Base-by-base conservation (phyloP, 2,113 vertebrate species). In the Notechis scutatus region DNA sequence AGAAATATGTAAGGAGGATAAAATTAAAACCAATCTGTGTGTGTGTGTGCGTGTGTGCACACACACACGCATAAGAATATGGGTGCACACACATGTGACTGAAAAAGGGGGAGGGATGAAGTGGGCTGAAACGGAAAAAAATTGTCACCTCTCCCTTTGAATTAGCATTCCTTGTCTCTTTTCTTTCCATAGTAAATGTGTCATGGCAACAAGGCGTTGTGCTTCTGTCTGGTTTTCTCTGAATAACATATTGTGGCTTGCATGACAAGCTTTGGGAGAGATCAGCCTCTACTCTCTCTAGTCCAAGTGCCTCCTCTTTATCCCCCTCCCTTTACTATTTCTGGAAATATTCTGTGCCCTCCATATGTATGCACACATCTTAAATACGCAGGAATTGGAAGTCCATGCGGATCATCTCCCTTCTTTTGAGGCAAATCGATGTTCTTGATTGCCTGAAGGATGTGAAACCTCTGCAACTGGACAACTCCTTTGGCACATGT, bases 181-280 rank as follows among this genome's bases (percentile, higher is more conserved):
- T 87, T 90, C 90, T 54, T 91, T 88, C 89, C 57, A 69, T 90
- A 88, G 52, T 81, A 92, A 94, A 93, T 90, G 91, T 93, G 85
- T 92, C 91, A 92, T 94, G 86, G 92, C 94, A 93, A 94, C 94
- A 87, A 94, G 91, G 55, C 88, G 29, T 26, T 81, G 56, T 94
- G 59, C 89, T 87, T 94, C 74, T 74, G 81, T 89, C 85, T 90
- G 81, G 56, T 69, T 91, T 42, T 92, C 81, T 92, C 91, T 87
- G 93, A 74, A 69, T 86, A 87, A 92, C 52, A 56, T 90, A 64
- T 42, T 59, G 81, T 92, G 91, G 89, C 88, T 90, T 90, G 57
- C 50, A 29, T 74, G 90, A 93, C 93, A 93, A 93, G 91, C 88
- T 92, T 94, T 94, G 88, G 93, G n/a, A 85, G 74, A n/a, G 81